phyloP scores from a whole-genome alignment of 30 jellyfish, hydroid and myxozoan species.

The Hydractinia echinata region DNA sequence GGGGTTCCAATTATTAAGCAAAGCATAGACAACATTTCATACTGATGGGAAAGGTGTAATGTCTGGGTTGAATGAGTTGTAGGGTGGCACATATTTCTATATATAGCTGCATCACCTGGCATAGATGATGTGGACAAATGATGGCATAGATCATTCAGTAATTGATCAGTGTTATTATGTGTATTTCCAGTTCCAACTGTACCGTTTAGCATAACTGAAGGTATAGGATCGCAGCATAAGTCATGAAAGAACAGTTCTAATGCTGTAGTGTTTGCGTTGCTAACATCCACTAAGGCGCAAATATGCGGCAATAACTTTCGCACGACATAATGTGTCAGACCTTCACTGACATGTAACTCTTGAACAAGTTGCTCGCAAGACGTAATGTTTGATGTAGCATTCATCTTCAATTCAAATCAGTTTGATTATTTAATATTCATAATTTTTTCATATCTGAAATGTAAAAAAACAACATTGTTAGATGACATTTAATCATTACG shows the following conservation, averaged over 20 bases:
- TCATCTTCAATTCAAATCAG: too few species aligned
- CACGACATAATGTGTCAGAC: conserved; percentile 1
- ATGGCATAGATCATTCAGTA: conserved; percentile 14
- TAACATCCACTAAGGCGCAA: conserved; percentile 1
- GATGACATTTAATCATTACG: too few species aligned
- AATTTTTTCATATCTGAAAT: too few species aligned
- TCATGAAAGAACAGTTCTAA: background rate
- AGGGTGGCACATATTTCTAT: conserved; percentile 5
- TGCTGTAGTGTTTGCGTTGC: background rate
- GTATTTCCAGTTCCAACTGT: conserved; percentile 1
- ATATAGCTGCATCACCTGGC: conserved; percentile 20
- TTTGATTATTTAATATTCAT: too few species aligned
- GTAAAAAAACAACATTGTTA: too few species aligned
- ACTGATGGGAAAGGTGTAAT: background rate
- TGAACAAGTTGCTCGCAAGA: conserved; percentile 14
- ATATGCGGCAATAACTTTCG: conserved; percentile 18
- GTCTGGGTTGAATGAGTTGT: background rate
- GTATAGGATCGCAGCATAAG: conserved; percentile 30
- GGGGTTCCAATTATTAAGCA: conserved; percentile 1
- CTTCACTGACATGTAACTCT: background rate
- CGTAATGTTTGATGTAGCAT: too few species aligned
- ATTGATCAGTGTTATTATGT: background rate
- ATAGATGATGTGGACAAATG: background rate
- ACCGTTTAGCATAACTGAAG: conserved; percentile 9
- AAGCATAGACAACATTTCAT: background rate